These are phyloP conservation scores for Dipodomys spectabilis DNA, from an alignment of 2,113 vertebrate genomes.

Conservation along the genomic window DNA sequence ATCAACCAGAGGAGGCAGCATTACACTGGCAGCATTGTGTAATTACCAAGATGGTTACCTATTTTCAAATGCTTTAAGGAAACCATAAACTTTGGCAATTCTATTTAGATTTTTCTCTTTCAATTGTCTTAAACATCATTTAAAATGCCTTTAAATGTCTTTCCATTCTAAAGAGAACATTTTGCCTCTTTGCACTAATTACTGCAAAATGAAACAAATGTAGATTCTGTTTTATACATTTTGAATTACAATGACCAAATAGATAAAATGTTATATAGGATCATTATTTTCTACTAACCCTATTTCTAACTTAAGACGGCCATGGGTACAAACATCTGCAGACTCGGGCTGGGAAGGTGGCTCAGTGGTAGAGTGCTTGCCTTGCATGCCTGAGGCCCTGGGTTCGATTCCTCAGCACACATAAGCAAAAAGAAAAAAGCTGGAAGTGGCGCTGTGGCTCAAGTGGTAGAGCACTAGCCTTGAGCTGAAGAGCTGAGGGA, in stretches of 20 bases:
- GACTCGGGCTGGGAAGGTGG: no score
- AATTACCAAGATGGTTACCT: not conserved
- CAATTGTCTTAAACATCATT: not conserved
- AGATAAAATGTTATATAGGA: not conserved
- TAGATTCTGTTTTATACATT: conserved; percentile 27
- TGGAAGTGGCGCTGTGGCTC: no score
- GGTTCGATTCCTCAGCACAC: no score
- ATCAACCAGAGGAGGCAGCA: no score
- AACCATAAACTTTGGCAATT: not conserved
- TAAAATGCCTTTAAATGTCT: conserved; percentile 19
- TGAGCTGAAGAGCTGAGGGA: no score
- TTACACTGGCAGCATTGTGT: not conserved
- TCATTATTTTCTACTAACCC: not conserved
- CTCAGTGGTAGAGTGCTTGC: no score
- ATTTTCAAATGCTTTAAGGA: not conserved
- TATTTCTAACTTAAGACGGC: not conserved
- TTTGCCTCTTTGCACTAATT: conserved; percentile 42
- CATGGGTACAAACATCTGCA: not conserved
- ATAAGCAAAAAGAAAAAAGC: no score
- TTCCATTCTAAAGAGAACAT: conserved; percentile 43
- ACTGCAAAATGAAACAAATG: not conserved
- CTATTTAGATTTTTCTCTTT: not conserved
- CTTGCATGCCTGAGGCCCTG: no score
- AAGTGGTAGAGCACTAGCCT: no score
- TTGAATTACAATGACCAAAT: conserved; percentile 44